Percentiles rank a stretch among this genome's conserved stretches.
These are phyloP conservation scores for Orcinus orca DNA, from an alignment of 2,113 vertebrate genomes.

Conservation along the genomic window DNA sequence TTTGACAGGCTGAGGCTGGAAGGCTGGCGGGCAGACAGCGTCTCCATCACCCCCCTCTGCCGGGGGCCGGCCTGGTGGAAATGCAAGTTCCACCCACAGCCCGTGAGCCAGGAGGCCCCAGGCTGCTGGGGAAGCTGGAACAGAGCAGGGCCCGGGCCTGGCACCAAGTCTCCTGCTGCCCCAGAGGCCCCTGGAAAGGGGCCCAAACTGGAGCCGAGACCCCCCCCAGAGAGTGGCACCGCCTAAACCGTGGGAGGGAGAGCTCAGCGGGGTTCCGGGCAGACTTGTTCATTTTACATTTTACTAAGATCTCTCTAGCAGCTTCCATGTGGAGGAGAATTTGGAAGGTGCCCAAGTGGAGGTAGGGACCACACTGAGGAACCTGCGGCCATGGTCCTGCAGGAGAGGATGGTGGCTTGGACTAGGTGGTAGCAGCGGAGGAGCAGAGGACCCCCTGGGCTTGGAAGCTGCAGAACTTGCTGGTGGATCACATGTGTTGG, in stretches of 20 bases:
- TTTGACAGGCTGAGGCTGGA: neutral
- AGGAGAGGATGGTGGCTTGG: neutral
- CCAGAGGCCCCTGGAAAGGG: neutral
- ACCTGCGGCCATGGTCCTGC: neutral
- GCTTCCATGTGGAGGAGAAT: neutral
- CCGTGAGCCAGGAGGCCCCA: neutral
- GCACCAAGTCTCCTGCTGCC: neutral
- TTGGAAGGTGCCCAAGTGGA: neutral
- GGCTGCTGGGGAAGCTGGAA: neutral
- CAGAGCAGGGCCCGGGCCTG: accelerated
- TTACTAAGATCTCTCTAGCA: neutral
- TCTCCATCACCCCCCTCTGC: neutral
- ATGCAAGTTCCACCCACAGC: neutral
- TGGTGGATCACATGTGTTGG: neutral
- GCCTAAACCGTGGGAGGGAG: neutral
- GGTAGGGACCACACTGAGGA: neutral
- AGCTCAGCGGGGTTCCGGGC: too few relatives aligned
- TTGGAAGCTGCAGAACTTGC: neutral
- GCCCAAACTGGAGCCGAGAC: neutral
- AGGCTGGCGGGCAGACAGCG: neutral
- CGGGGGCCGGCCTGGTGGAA: neutral
- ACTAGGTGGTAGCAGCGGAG: neutral
- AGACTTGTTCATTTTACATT: too few relatives aligned
- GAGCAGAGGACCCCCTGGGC: neutral
- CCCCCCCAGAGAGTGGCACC: neutral